phyloP scores from a whole-genome alignment of 2,888 invertebrate genomes.

The Hedychridium roseum region DNA sequence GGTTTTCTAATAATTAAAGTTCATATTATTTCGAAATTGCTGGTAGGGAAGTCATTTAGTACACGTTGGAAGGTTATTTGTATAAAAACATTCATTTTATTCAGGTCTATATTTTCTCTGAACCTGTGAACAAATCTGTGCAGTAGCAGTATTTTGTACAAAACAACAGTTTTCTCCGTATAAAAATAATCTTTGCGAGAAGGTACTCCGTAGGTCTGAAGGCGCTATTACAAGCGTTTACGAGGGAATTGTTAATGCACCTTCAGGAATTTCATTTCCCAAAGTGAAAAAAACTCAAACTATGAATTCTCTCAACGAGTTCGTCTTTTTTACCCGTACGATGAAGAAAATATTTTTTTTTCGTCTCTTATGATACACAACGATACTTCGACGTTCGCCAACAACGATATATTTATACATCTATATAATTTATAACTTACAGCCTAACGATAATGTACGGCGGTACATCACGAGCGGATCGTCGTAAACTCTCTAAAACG shows the following conservation, averaged over 20 bases:
- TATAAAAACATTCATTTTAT: conserved; percentile 32
- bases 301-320: no score
- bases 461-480: conserved; percentile 12
- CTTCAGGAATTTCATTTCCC: no score
- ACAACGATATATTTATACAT: no score
- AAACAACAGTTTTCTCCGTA: conserved; percentile 25
- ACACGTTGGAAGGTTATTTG: conserved; percentile 3
- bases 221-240: conserved; percentile 1
- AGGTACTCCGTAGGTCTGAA: conserved; percentile 8
- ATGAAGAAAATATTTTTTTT: no score
- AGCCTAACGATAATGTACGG: conserved; percentile 9
- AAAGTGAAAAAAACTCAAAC: no score
- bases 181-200: conserved; percentile 23
- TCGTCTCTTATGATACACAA: no score
- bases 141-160: conserved; percentile 31
- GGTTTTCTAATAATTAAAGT: background rate
- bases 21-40: no score
- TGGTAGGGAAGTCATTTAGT: no score
- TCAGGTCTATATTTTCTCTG: conserved; percentile 19
- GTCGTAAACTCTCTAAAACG: no score
- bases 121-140: conserved; percentile 23
- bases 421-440: conserved; percentile 8
- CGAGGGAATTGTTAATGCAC: no score
- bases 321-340: no score
- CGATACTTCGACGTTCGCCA: no score